Evolutionary conservation across 2,113 vertebrate species (phyloP).

Genomic region (Paracanthobrama guichenoti): DNA sequence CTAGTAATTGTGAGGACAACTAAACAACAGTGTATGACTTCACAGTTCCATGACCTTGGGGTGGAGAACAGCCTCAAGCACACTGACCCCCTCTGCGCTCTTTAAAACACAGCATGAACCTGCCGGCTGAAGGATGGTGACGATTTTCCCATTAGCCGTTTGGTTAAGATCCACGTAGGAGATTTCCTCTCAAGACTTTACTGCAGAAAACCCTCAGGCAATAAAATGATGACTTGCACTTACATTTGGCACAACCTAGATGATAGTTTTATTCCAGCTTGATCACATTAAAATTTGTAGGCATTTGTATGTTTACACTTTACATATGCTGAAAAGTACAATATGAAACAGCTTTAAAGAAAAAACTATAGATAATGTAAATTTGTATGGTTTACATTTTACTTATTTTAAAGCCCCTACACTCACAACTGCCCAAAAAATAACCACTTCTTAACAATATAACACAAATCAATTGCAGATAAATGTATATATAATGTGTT

Average conservation of each 20-base stretch:
- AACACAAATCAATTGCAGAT: too few species aligned
- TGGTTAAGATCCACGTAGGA: conserved; percentile 25
- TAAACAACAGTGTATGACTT: conserved; percentile 13
- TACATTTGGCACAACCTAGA: not conserved
- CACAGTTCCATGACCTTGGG: conserved; percentile 18
- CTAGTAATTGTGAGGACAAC: conserved; percentile 11
- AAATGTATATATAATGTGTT: not conserved
- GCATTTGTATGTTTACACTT: not conserved
- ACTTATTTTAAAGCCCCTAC: too few species aligned
- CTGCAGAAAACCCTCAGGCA: not conserved
- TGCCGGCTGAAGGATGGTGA: not conserved
- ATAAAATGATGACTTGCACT: not conserved
- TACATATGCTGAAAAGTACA: not conserved
- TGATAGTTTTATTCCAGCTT: not conserved
- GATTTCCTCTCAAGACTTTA: conserved; percentile 33
- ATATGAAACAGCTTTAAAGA: not conserved
- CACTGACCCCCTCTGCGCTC: conserved; percentile 4
- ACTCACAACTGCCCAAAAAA: too few species aligned
- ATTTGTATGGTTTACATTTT: too few species aligned
- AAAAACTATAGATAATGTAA: too few species aligned
- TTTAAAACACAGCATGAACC: conserved; percentile 35
- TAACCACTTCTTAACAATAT: too few species aligned
- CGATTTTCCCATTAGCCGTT: conserved; percentile 42
- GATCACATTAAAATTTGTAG: not conserved
- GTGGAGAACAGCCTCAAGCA: not conserved